Evolutionary conservation across 2,113 vertebrate species (phyloP), one percentile per base, ranked within the genome.

Genomic region (Aegypius monachus): DNA sequence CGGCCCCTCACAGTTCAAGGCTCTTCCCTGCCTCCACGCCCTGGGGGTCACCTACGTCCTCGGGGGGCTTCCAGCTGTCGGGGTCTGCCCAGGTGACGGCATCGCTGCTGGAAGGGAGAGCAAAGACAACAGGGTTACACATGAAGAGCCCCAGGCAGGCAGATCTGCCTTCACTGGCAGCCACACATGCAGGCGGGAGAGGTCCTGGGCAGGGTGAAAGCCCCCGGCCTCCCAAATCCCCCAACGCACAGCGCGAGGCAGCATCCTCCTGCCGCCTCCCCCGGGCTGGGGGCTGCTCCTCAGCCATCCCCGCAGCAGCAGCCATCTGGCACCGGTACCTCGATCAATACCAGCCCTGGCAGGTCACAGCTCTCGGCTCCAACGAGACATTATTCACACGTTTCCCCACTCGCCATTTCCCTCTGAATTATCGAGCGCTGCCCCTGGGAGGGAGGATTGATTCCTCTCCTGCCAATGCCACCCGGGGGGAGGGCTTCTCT

Each of bases 61-160:
- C 97, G 97, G 97, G 97, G 98, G 97, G 98, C 98, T 98, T 98
- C 98, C 97, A 95, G 95, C 58, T 65, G 88, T 98, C 72, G 61
- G 92, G 81, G 90, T 98, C 98, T 98, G 98, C 98, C 99, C 99
- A 98, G 98, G 98, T 98, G 99, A 99, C 98, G 98, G 98, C 99
- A 98, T 98, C 91, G 98, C 98, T 98, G 97, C 99, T 99, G 99
- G 92, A 98, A 98, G 95, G 92, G 97, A 98, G 88, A 97, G 97
- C 48, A 97, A 93, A 98, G 83, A 98, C 79, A 98, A 96, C 78
- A 93, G 14, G 55, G 96, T 98, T 98, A 97, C 70, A 98, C 67
- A 48, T 1, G 6, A 81, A 92, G 67, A 93, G 88, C 79, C 11
- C 12, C 0, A 1, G 14, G 16, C 42, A 53, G 47, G 23, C 8